Evolutionary conservation across 2,797 vertebrate genomes (phyloP), one percentile per base, ranked within the genome.

Genomic region (Gambelia wislizenii): DNA sequence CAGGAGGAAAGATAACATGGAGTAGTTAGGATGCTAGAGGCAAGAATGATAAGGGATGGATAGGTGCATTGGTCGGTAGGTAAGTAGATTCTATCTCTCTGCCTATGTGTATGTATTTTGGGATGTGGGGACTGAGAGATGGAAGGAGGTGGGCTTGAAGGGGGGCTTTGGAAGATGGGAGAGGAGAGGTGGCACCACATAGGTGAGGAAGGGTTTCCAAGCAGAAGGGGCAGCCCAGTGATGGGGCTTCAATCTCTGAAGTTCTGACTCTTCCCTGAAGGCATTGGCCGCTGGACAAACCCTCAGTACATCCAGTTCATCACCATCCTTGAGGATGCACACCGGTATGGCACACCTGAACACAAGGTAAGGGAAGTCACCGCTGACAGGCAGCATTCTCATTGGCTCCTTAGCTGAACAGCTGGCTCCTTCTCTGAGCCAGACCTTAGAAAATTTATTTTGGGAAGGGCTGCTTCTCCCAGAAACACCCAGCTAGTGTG

Each of bases 271-370:
- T 83, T 78, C 75, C 79, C 5, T 2, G 33, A 67, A 97, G 96
- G 97, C 54, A 92, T 97, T 0, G 96, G 97, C 54, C 97, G 98
- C 94, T 99, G 98, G 98, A 98, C 97, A 94, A 99, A 98, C 92
- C 95, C 98, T 0, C 98, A 99, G 88, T 99, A 99, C 89, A 92
- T 98, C 89, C 98, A 99, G 95, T 99, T 99, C 93, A 97, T 99
- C 92, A 96, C 97, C 72, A 96, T 99, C 94, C 96, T 99, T 87
- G 98, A 98, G 88, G 98, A 98, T 83, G 96, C 97, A 22, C 98
- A 97, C 93, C 97, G 96, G 77, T 97, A 97, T 92, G 96, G 98
- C 94, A 98, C 97, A 0, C 91, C 96, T 56, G 96, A 94, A 86
- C 98, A 98, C 97, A 99, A 98, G 98, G 98, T 99, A 86, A 91